Evolutionary conservation across 2,113 vertebrate genomes (phyloP).

Genomic region (Chaenocephalus aceratus): DNA sequence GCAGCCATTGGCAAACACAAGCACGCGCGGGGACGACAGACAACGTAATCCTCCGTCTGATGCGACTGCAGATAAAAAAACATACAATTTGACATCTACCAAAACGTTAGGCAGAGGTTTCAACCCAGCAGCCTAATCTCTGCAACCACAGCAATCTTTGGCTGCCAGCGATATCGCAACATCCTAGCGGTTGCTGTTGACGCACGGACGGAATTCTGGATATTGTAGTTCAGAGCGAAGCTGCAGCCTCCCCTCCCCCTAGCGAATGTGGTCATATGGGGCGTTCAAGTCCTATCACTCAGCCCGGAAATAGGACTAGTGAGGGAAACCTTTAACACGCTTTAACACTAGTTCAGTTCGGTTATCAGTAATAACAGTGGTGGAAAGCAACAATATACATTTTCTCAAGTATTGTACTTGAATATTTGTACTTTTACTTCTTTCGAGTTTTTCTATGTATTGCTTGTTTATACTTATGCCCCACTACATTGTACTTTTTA

Average conservation of each 20-base stretch:
- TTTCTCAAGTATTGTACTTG: too few species aligned
- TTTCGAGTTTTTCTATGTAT: too few species aligned
- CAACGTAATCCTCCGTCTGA: constrained; percentile 22
- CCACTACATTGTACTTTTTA: too few species aligned
- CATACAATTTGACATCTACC: constrained; percentile 38
- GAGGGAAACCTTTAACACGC: too few species aligned
- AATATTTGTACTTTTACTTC: too few species aligned
- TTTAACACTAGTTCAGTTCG: too few species aligned
- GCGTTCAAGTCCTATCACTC: not conserved
- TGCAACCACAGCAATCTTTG: constrained; percentile 78
- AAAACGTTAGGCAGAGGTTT: constrained; percentile 47
- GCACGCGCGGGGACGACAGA: constrained; percentile 31
- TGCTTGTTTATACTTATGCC: too few species aligned
- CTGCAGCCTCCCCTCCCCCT: constrained; percentile 21
- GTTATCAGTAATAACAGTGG: too few species aligned
- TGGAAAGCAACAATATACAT: too few species aligned
- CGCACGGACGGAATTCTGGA: constrained; percentile 64
- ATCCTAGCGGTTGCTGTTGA: constrained; percentile 77
- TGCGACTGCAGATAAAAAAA: not conserved
- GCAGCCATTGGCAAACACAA: constrained; percentile 46
- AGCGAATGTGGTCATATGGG: constrained; percentile 16
- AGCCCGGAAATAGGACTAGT: not conserved
- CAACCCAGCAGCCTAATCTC: constrained; percentile 59
- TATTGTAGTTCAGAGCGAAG: constrained; percentile 61
- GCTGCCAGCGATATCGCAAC: constrained; percentile 77